These are phyloP conservation scores for Lottia gigantea DNA, from an alignment of 2,888 invertebrate species.

Conservation along the genomic window DNA sequence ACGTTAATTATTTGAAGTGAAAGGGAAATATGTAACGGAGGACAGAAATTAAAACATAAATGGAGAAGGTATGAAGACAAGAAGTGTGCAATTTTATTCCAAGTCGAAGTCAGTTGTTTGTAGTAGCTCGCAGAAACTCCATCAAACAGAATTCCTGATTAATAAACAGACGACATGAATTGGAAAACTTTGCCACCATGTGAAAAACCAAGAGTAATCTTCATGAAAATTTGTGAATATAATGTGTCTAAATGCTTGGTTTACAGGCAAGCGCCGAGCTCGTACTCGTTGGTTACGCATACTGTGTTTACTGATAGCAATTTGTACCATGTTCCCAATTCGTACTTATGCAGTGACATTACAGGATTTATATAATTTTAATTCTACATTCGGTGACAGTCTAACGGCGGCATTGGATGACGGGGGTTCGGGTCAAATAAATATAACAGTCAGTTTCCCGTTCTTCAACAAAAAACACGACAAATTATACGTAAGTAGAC, in stretches of 20 bases:
- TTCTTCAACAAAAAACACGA: slow-evolving; percentile 38
- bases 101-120: background rate
- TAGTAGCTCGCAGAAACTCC: slow-evolving; percentile 6
- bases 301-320: slow-evolving; percentile 26
- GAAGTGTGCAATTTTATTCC: too few relatives aligned
- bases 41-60: too few relatives aligned
- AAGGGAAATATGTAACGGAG: too few relatives aligned
- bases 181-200: slow-evolving; percentile 14
- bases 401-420: slow-evolving; percentile 34
- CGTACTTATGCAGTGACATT: slow-evolving; percentile 21
- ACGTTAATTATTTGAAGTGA: too few relatives aligned
- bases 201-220: slow-evolving; percentile 12
- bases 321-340: slow-evolving; percentile 19
- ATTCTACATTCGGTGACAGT: slow-evolving; percentile 25
- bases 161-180: slow-evolving; percentile 12
- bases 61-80: too few relatives aligned
- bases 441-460: slow-evolving; percentile 31
- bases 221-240: slow-evolving; percentile 30
- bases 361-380: slow-evolving; percentile 36
- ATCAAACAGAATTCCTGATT: background rate
- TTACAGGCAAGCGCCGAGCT: slow-evolving; percentile 16
- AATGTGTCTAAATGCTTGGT: slow-evolving; percentile 37
- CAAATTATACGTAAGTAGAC: slow-evolving; percentile 42
- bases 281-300: slow-evolving; percentile 24
- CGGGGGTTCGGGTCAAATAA: slow-evolving; percentile 39